Conservation (phyloP, 2,113 vertebrate species). For the Peromyscus leucopus region DNA sequence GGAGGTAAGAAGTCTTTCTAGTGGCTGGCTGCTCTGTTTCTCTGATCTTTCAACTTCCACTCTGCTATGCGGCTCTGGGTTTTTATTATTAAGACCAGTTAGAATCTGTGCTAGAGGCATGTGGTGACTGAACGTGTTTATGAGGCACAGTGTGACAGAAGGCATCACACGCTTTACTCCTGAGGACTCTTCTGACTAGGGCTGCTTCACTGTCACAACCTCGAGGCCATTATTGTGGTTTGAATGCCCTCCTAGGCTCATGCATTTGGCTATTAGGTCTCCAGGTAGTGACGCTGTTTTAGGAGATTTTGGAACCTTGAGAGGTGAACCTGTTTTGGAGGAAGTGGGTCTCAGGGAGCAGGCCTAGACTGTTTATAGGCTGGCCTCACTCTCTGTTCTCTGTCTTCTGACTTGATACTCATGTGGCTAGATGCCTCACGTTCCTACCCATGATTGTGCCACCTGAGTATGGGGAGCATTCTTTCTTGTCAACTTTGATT, state of each 20-base stretch:
- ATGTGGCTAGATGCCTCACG: not conserved
- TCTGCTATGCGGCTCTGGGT: no score
- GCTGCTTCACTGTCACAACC: not conserved
- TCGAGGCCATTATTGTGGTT: not conserved
- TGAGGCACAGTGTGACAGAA: not conserved
- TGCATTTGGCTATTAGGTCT: no score
- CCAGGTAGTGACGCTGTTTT: not conserved
- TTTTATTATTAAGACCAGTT: no score
- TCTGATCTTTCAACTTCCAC: no score
- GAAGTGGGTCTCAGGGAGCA: not conserved
- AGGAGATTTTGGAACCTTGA: not conserved
- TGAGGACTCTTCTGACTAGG: conserved; percentile 12
- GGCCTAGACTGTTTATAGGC: not conserved
- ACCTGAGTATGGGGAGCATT: not conserved
- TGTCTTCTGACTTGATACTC: not conserved
- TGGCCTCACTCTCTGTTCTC: not conserved
- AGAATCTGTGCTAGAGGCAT: no score
- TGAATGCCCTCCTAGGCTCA: not conserved
- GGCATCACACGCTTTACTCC: not conserved
- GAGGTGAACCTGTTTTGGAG: no score
- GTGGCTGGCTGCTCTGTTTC: no score
- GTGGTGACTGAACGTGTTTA: not conserved
- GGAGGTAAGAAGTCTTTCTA: no score
- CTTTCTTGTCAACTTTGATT: conserved; percentile 12
- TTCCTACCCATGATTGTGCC: not conserved